These are phyloP conservation scores for Silurus aristotelis DNA, from an alignment of 2,797 vertebrate genomes.

Conservation along the genomic window DNA sequence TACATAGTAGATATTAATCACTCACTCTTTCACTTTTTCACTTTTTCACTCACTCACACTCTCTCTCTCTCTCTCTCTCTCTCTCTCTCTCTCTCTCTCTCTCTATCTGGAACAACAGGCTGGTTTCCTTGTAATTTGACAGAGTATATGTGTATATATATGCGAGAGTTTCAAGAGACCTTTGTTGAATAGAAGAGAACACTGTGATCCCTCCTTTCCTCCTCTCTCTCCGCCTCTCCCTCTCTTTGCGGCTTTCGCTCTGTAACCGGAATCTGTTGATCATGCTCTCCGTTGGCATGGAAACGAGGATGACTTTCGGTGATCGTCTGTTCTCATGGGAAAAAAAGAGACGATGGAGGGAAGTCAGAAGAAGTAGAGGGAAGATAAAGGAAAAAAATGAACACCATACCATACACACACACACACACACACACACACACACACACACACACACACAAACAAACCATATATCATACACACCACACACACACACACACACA, in stretches of 20 bases:
- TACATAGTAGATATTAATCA: too few species aligned
- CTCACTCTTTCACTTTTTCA: neutral
- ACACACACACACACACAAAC: neutral
- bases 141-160: neutral
- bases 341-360: neutral
- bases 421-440: neutral
- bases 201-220: neutral
- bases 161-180: neutral
- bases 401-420: neutral
- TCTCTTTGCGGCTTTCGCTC: constrained; percentile 25
- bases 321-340: constrained; percentile 43
- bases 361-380: neutral
- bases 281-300: constrained; percentile 35
- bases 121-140: neutral
- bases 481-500: too few species aligned
- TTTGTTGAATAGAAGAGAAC: neutral
- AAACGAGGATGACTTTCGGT: constrained; percentile 45
- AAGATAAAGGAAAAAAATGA: constrained; percentile 12
- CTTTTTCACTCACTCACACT: neutral
- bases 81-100: neutral
- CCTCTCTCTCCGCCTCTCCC: neutral
- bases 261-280: constrained; percentile 40
- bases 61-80: neutral
- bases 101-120: neutral
- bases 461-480: too few species aligned